Evolutionary conservation across 2,888 invertebrate genomes (phyloP), one percentile per base, ranked within the genome.

Genomic region (Sialis lutaria): DNA sequence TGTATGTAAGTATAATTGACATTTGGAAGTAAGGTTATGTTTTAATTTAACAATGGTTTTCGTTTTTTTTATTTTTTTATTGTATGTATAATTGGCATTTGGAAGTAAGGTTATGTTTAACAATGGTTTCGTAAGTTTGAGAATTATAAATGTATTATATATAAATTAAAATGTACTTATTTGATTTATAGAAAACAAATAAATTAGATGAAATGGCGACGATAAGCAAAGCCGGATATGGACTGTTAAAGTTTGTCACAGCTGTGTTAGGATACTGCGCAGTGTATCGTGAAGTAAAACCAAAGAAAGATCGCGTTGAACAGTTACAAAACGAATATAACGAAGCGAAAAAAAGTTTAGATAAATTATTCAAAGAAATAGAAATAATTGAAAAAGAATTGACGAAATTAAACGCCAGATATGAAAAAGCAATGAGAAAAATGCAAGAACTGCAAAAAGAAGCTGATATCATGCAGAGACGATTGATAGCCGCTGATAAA

Each of bases 181-280:
- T 52, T 22, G 22, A 22, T 22, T 22, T 52, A 6, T 44, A 61
- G 55, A 72, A 67, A 48, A 73, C 75, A 13, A 76, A 75, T 51
- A 82, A 83, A 55, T 60, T 89, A 32, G 86, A 86, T 41, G 85
- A 87, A 44, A 90, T 93, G 89, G 77, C 79, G 52, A 69, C 67
- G 22, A 82, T 91, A 53, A 90, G 90, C 58, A 77, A 81, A 61
- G 92, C 91, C 41, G 92, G 91, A 53, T 82, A 76, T 49, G 90
- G 90, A 6, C 69, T 93, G 6, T 70, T 89, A 7, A 86, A 81
- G 62, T 90, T 90, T 61, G 85, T 92, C 0, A 74, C 74, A 33
- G 92, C 92, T 7, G 90, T 92, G 0, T 68, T 92, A 47, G 85
- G 80, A n/a, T 93, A 91, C 64, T 92, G 88, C 58, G 79, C 82